A percentile compares a stretch with the other conserved stretches of the same genome.
Conservation (phyloP, 2,888 invertebrate species). For the Altica lythri region DNA sequence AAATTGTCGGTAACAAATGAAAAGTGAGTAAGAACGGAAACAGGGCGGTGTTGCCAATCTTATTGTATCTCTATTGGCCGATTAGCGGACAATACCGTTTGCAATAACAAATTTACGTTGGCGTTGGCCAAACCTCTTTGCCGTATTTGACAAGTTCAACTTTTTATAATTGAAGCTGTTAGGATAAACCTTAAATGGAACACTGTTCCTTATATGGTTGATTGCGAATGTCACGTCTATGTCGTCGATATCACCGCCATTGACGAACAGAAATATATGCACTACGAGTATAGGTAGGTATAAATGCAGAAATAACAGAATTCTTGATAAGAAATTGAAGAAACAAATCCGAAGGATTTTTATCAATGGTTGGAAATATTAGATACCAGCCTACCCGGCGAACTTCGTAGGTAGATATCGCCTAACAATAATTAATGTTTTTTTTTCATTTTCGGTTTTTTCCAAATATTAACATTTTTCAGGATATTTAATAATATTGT, state of each 20-base stretch:
- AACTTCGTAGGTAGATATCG: too few relatives aligned
- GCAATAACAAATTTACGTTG: slow-evolving; percentile 43
- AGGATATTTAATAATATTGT: too few relatives aligned
- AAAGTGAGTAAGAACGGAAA: slow-evolving; percentile 32
- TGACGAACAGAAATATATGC: too few relatives aligned
- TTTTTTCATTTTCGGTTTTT: too few relatives aligned
- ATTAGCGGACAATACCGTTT: slow-evolving; percentile 34
- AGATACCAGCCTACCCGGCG: too few relatives aligned
- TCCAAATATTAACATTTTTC: too few relatives aligned
- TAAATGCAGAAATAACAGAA: too few relatives aligned
- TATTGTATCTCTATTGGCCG: slow-evolving; percentile 28
- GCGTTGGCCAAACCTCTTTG: slow-evolving; percentile 46
- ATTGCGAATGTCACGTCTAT: slow-evolving; percentile 18
- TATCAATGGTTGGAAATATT: too few relatives aligned
- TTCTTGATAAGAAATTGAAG: too few relatives aligned
- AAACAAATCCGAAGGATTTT: too few relatives aligned
- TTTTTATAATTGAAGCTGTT: slow-evolving; percentile 25
- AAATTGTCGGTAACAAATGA: slow-evolving; percentile 32
- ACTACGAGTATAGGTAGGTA: too few relatives aligned
- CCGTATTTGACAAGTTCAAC: slow-evolving; percentile 35
- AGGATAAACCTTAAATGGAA: slow-evolving; percentile 31
- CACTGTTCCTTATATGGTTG: slow-evolving; percentile 6
- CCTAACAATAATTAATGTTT: too few relatives aligned
- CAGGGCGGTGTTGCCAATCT: slow-evolving; percentile 33
- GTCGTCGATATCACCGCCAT: slow-evolving; percentile 10